These are phyloP conservation scores for Thunnus maccoyii DNA, from an alignment of 2,113 vertebrate species.

Conservation along the genomic window DNA sequence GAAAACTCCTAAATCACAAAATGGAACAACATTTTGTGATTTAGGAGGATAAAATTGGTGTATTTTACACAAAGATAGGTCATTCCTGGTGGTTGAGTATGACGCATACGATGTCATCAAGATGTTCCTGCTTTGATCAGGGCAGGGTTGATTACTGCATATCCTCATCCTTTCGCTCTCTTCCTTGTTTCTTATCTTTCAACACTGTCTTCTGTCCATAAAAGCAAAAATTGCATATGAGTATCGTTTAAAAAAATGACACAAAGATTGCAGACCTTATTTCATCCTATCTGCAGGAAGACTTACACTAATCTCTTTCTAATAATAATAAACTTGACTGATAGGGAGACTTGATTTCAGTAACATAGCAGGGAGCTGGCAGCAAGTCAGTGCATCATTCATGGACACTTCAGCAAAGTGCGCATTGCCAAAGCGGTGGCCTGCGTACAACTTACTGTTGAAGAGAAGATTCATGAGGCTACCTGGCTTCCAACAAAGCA, in stretches of 20 bases:
- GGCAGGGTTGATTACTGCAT: neutral
- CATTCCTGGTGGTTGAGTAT: conserved; percentile 31
- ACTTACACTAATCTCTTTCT: neutral
- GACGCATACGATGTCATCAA: conserved; percentile 47
- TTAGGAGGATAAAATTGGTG: conserved; percentile 37
- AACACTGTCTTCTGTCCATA: neutral
- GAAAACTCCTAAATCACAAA: conserved; percentile 1
- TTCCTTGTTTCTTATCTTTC: neutral
- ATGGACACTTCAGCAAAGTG: neutral
- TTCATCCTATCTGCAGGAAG: neutral
- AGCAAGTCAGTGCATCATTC: neutral
- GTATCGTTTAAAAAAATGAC: neutral
- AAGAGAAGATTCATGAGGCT: neutral
- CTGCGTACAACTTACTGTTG: neutral
- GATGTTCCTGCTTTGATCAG: conserved; percentile 28
- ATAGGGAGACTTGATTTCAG: too few relatives aligned
- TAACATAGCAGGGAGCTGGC: neutral
- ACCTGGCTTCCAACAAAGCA: neutral
- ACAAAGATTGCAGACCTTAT: too few relatives aligned
- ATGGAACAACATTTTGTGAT: conserved; percentile 31
- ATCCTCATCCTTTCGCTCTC: neutral
- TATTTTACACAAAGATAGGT: conserved; percentile 14
- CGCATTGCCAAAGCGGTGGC: neutral
- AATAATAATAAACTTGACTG: neutral
- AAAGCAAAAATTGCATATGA: neutral